Evolutionary conservation across 2,888 invertebrate genomes (phyloP), one percentile per base, ranked within the genome.

Genomic region (Ernsta delagoae): DNA sequence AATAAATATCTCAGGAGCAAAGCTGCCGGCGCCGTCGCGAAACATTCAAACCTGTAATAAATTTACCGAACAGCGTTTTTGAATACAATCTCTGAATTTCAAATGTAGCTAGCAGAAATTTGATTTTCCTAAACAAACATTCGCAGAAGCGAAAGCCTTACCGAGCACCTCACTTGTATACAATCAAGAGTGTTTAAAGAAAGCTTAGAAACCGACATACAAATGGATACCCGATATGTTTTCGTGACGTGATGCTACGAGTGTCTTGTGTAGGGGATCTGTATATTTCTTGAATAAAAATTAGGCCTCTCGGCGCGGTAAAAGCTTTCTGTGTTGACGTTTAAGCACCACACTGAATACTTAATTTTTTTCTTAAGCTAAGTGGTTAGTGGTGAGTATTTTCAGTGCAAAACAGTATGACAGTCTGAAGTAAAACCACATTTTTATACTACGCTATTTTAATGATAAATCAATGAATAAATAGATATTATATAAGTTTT

Each of bases 31-130:
- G 60, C 4, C 57, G 57, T 48, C 62, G 57, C 31, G 16, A 68
- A 57, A 57, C 68, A 62, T 62, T 54, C 62, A 12, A 62, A 57
- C 68, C 68, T 48, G 24, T 62, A 50, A 68, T 62, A 68, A 68
- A 68, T 68, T 68, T 62, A 61, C 61, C 56, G 60, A 56, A 24
- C 57, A 48, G 45, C 54, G 43, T 31, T 64, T 57, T 41, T n/a
- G 48, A 45, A n/a, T 43, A 48, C 62, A 62, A 66, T 67, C 68
- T 67, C 39, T 31, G 66, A 68, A 68, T 68, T 39, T 57, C 39
- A 62, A 45, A 68, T 68, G 68, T n/a, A n/a, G n/a, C n/a, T 68
- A 56, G 31, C 67, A n/a, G 61, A 62, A 54, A 68, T 57, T 48
- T 62, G 68, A 68, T 68, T 68, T 67, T 57, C 39, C 24, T 62